phyloP scores from a whole-genome alignment of 2,113 vertebrate species.

The Azemiops feae region DNA sequence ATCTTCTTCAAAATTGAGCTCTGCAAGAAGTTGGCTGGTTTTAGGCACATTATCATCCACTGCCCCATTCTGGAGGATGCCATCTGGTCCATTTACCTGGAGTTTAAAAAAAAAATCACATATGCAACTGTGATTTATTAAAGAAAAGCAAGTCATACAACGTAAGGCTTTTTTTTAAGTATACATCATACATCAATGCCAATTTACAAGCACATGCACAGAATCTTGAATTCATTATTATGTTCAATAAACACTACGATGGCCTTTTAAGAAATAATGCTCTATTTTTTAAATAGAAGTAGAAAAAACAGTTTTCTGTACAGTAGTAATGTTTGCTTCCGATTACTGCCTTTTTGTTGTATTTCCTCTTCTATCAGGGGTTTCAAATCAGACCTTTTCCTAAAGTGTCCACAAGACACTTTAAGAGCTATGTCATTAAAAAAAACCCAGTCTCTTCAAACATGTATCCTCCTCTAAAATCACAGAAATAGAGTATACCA shows the following conservation, averaged over 20 bases:
- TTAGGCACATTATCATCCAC: constrained; percentile 90
- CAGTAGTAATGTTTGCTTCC: neutral
- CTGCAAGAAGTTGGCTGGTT: constrained; percentile 91
- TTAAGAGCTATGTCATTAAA: neutral
- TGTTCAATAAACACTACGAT: neutral
- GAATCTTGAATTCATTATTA: neutral
- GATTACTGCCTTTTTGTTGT: neutral
- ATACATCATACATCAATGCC: neutral
- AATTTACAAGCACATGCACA: neutral
- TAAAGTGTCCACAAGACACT: neutral
- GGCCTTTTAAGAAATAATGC: neutral
- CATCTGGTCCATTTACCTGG: constrained; percentile 92
- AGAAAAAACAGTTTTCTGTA: neutral
- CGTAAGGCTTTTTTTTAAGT: neutral
- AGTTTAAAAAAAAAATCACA: rapidly evolving
- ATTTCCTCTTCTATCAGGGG: neutral
- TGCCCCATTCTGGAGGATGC: constrained; percentile 87
- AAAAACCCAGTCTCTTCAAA: neutral
- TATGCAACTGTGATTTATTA: neutral
- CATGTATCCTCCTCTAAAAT: neutral
- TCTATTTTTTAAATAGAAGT: neutral
- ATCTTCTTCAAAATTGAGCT: constrained; percentile 96
- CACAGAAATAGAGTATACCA: neutral
- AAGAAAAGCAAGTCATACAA: neutral
- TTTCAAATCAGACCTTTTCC: neutral